Base-by-base conservation (phyloP, 2,113 vertebrate genomes). In the Bubo bubo region DNA sequence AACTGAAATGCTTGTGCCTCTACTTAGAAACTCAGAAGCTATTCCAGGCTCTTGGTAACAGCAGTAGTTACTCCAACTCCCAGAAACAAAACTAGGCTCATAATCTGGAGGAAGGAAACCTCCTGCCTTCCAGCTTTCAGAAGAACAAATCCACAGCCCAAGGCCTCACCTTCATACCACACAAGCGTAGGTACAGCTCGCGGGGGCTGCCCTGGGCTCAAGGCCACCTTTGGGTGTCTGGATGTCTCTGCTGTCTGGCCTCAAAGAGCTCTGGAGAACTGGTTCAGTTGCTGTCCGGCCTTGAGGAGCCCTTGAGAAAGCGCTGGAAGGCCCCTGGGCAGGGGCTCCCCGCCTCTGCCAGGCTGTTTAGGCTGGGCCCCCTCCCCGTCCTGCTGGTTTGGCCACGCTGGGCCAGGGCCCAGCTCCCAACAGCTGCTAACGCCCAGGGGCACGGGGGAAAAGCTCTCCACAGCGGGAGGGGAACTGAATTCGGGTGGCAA, bases 351-450 rank as follows among this genome's bases (percentile, higher is more conserved):
- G 20, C 23, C 26, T 45, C 50, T 15, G 34, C 34, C 14, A 32
- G 13, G 52, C 34, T 24, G 17, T 8, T 32, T 26, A 26, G 26
- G 22, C 53, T 34, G 22, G 16, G 47, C 14, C 13, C 75, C 50
- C 58, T 49, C 45, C 75, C 35, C 2, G 0, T 24, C n/a, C 59
- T 15, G 47, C 55, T 22, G n/a, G 53, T 9, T 41, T 8, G 39
- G 53, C 32, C 1, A 1, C 17, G n/a, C 17, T 21, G 41, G 22
- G 20, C 18, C 9, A 0, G 24, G 17, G 8, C 19, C 27, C 28
- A 8, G 35, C 59, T 63, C 58, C 43, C 2, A 9, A 37, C 1
- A 23, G 39, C 39, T 2, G 0, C 39, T 7, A 19, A 10, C 2
- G 6, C 28, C 23, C 35, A 9, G 16, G 28, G 60, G 5, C 8